A percentile compares a stretch with the other conserved stretches of the same genome.
Evolutionary conservation across 2,888 invertebrate genomes (phyloP).

Genomic region (Hedychridium roseum): DNA sequence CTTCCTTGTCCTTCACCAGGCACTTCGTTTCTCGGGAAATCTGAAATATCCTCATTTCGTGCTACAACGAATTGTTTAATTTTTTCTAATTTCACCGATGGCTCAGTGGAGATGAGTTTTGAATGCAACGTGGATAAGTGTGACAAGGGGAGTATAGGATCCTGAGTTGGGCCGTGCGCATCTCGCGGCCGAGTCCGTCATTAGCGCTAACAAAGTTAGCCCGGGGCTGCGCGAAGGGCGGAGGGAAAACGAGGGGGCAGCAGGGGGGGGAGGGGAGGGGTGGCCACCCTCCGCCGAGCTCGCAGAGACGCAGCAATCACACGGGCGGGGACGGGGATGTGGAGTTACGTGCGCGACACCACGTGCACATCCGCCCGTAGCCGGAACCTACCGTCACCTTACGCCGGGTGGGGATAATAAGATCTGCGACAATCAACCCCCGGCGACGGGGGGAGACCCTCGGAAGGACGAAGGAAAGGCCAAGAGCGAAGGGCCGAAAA

Average conservation of each 20-base stretch:
- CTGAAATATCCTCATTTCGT: no score
- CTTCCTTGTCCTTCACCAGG: no score
- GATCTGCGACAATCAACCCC: conserved; percentile 61
- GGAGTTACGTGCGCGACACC: conserved; percentile 6
- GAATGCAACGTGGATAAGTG: no score
- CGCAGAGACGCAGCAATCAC: conserved; percentile 25
- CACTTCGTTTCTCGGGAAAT: no score
- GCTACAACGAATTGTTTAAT: no score
- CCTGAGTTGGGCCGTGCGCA: conserved; percentile 40
- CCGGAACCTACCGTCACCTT: conserved; percentile 36
- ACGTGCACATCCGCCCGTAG: conserved; percentile 21
- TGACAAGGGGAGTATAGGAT: conserved; percentile 9
- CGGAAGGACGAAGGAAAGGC: neutral
- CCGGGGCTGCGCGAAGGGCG: conserved; percentile 42
- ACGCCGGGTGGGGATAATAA: conserved; percentile 58
- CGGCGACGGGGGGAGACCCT: conserved; percentile 28
- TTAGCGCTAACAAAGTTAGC: conserved; percentile 61
- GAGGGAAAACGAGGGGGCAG: conserved; percentile 14
- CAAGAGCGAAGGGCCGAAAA: neutral
- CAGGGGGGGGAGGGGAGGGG: conserved; percentile 7
- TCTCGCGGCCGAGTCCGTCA: conserved; percentile 52
- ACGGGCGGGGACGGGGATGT: conserved; percentile 6
- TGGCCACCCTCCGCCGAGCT: conserved; percentile 29
- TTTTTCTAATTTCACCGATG: no score
- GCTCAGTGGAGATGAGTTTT: no score